A percentile compares a stretch with the other conserved stretches of the same genome.
These are phyloP conservation scores for Drymodes brunneopygia DNA, from an alignment of 2,113 vertebrate species.

Conservation along the genomic window DNA sequence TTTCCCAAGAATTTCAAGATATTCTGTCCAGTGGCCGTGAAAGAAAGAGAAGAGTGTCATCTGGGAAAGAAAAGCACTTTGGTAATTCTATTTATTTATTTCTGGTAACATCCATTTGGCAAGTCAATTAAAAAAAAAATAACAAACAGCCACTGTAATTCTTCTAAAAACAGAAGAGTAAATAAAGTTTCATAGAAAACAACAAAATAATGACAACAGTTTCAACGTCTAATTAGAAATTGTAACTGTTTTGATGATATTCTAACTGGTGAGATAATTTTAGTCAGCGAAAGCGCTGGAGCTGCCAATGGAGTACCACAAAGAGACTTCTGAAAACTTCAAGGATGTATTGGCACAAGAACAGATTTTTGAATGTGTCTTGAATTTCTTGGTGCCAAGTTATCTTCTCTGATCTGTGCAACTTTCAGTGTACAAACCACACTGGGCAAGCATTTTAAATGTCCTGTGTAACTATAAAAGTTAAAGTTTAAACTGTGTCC, in stretches of 20 bases:
- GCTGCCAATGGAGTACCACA: background rate
- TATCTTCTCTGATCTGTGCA: slow-evolving; percentile 56
- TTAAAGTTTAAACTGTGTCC: slow-evolving; percentile 63
- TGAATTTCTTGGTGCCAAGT: slow-evolving; percentile 21
- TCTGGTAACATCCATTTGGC: background rate
- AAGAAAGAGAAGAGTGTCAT: background rate
- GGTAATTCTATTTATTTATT: background rate
- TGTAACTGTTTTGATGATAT: background rate
- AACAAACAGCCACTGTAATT: background rate
- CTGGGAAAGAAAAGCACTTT: background rate
- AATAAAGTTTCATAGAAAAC: background rate
- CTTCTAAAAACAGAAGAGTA: background rate
- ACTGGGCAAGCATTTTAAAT: slow-evolving; percentile 18
- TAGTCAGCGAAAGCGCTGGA: background rate
- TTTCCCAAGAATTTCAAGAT: background rate
- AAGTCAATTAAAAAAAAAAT: background rate
- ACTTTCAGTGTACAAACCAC: slow-evolving; percentile 11
- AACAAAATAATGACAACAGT: background rate
- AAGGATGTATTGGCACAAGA: background rate
- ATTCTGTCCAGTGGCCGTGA: background rate
- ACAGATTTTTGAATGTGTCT: background rate
- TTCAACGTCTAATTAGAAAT: background rate
- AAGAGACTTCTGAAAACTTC: background rate
- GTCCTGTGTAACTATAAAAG: slow-evolving; percentile 58
- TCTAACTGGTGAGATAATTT: background rate